Conservation (phyloP, 2,797 vertebrate genomes). For the Danio kyathit region DNA sequence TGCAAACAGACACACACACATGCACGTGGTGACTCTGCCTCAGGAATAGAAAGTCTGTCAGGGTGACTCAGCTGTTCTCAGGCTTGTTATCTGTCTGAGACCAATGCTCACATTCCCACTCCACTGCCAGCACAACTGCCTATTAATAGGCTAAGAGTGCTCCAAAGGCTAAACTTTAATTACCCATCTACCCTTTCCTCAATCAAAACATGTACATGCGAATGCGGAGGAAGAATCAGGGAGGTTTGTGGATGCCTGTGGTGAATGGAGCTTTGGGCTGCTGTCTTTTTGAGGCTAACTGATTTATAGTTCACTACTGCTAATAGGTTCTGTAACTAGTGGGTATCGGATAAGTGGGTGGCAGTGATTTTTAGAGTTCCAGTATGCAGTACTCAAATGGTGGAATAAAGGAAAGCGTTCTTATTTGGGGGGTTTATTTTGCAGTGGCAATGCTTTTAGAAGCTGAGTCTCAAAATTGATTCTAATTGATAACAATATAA, state of each 20-base stretch:
- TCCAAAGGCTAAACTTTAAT: slow-evolving; percentile 56
- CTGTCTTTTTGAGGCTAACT: neutral
- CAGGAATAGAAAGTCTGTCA: slow-evolving; percentile 58
- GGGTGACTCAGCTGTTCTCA: slow-evolving; percentile 66
- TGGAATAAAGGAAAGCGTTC: neutral
- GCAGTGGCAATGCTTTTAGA: neutral
- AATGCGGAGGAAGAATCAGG: neutral
- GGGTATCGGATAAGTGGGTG: neutral
- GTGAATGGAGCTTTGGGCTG: slow-evolving; percentile 2
- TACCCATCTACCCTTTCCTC: slow-evolving; percentile 27
- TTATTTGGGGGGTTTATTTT: neutral
- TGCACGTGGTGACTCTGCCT: slow-evolving; percentile 10
- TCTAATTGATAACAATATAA: neutral
- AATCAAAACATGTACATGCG: slow-evolving; percentile 15
- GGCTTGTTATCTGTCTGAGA: slow-evolving; percentile 56
- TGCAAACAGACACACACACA: slow-evolving; percentile 9
- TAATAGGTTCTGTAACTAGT: neutral
- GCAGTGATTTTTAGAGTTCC: neutral
- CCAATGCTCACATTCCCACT: slow-evolving; percentile 58
- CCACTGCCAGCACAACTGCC: slow-evolving; percentile 38
- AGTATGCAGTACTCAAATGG: neutral
- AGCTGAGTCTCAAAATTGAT: neutral
- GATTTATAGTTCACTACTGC: neutral
- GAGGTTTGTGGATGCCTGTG: slow-evolving; percentile 12
- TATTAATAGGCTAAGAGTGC: slow-evolving; percentile 61